Evolutionary conservation across 2,797 vertebrate genomes (phyloP), one percentile per base, ranked within the genome.

Genomic region (Halcyon smyrnensis): DNA sequence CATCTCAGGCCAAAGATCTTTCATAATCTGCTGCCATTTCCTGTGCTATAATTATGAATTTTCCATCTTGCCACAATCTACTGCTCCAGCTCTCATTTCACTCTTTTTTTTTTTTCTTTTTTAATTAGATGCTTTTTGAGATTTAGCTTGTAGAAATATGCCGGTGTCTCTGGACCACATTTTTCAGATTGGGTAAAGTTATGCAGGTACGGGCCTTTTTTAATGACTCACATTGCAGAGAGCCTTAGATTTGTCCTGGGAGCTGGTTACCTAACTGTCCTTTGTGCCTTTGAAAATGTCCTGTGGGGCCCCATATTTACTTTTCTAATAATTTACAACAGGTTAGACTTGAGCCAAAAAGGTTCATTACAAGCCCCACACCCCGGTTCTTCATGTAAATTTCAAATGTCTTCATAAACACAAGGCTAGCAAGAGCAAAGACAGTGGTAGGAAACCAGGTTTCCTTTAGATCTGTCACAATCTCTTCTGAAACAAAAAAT

Each of bases 321-420:
- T 93, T 75, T 77, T 71, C 78, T 81, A 74, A 78, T 89, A 93
- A 95, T 94, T 96, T 93, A 87, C 93, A 93, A 71, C 75, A 92
- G 60, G 75, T 87, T 94, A 93, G 89, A 70, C 30, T 53, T 78
- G 53, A 93, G 87, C 89, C 95, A 96, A 32, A 18, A 57, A 34
- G 18, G 12, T 85, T 92, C 89, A 92, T 96, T 95, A 90, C 74
- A 68, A 95, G 37, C 60, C 68, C 87, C 57, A 71, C 75, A 85
- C 27, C 7, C 71, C 83, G 60, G 70, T 92, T 92, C 65, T 68
- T 84, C 53, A 62, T 78, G 65, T 83, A 89, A 86, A 96, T 89
- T 89, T 83, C 48, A 78, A 91, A 71, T 1, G 11, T 80, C 62
- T 75, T 84, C 81, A 84, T 32, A 82, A 95, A 77, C 12, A 54